phyloP scores from a whole-genome alignment of 2,113 vertebrate genomes.

The Dascyllus trimaculatus region DNA sequence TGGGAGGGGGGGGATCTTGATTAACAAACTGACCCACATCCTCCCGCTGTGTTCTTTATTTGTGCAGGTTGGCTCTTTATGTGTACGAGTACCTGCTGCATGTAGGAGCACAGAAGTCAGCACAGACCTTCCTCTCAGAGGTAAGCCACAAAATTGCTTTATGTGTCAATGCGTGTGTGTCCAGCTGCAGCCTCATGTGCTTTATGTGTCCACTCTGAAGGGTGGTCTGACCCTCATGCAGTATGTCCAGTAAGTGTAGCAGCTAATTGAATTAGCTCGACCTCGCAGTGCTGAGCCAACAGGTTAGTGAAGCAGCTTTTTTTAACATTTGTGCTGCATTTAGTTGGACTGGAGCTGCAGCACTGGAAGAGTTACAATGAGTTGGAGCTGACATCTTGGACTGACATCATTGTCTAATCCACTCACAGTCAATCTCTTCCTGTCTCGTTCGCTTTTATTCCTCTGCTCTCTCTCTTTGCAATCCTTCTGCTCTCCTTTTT shows the following conservation, averaged over 20 bases:
- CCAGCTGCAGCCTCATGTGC: slow-evolving; percentile 5
- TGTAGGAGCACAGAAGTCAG: slow-evolving; percentile 99
- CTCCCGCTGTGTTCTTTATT: slow-evolving; percentile 36
- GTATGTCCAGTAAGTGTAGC: slow-evolving; percentile 56
- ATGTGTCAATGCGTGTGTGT: slow-evolving; percentile 23
- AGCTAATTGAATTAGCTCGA: slow-evolving; percentile 70
- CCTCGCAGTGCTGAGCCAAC: slow-evolving; percentile 67
- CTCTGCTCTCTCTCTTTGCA: slow-evolving; percentile 8
- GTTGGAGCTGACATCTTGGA: slow-evolving; percentile 42
- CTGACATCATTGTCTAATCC: slow-evolving; percentile 55
- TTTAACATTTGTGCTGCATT: slow-evolving; percentile 67
- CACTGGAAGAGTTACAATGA: slow-evolving; percentile 26
- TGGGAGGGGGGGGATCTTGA: background rate
- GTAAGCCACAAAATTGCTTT: slow-evolving; percentile 82
- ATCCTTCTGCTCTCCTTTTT: background rate
- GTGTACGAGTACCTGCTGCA: slow-evolving; percentile 99
- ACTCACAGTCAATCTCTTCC: slow-evolving; percentile 33
- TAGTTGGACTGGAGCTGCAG: slow-evolving; percentile 43
- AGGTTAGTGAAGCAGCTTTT: slow-evolving; percentile 37
- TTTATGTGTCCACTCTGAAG: slow-evolving; percentile 50
- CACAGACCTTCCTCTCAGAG: slow-evolving; percentile 99
- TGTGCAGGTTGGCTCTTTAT: slow-evolving; percentile 95
- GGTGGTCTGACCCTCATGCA: slow-evolving; percentile 31
- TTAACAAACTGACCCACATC: slow-evolving; percentile 11
- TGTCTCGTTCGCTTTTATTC: slow-evolving; percentile 8